These are phyloP conservation scores for Lagocephalus sceleratus DNA, from an alignment of 2,797 vertebrate genomes.

Conservation along the genomic window DNA sequence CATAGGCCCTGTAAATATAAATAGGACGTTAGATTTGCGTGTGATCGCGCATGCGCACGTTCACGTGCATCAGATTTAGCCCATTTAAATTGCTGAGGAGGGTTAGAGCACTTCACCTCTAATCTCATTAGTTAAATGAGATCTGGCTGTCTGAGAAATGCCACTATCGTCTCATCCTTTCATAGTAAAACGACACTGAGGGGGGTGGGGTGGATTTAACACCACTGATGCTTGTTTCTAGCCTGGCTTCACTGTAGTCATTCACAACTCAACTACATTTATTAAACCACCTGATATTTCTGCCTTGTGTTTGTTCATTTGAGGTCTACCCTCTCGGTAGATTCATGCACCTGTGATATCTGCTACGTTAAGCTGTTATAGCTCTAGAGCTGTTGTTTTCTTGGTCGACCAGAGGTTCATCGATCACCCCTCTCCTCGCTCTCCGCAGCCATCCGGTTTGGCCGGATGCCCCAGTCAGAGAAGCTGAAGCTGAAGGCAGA, in stretches of 20 bases:
- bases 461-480: conserved; percentile 96
- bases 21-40: too few species aligned
- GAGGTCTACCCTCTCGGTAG: too few species aligned
- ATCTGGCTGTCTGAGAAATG: conserved; percentile 60
- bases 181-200: conserved; percentile 40
- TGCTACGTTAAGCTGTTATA: too few species aligned
- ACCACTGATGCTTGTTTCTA: not conserved
- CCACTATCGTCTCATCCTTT: conserved; percentile 16
- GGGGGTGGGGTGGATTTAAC: not conserved
- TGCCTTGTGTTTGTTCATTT: too few species aligned
- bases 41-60: too few species aligned
- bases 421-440: conserved; percentile 6
- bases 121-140: conserved; percentile 67
- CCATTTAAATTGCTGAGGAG: conserved; percentile 25
- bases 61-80: conserved; percentile 20
- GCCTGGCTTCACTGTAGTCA: not conserved
- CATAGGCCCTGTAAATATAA: conserved; percentile 2
- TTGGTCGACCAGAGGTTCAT: not conserved
- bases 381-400: too few species aligned
- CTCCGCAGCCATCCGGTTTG: conserved; percentile 91
- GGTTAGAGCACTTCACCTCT: conserved; percentile 54
- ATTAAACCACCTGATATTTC: too few species aligned
- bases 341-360: too few species aligned
- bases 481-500: conserved; percentile 96
- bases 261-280: not conserved